These are phyloP conservation scores for Meganola albula DNA, from an alignment of 2,888 invertebrate genomes.

Conservation along the genomic window DNA sequence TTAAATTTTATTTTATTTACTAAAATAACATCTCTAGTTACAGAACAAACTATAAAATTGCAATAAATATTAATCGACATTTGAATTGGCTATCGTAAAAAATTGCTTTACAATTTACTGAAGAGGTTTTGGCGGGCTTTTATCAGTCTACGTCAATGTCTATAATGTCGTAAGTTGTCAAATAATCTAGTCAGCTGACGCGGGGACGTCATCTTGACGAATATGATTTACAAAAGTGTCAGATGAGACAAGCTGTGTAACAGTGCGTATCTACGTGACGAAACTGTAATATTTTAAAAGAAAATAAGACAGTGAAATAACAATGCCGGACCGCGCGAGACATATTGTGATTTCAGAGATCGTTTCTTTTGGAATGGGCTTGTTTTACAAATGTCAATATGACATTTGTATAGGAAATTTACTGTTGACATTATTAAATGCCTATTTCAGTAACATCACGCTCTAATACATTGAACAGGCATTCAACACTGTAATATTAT, in stretches of 20 bases:
- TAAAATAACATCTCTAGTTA: slow-evolving; percentile 59
- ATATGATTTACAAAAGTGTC: slow-evolving; percentile 31
- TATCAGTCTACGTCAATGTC: slow-evolving; percentile 31
- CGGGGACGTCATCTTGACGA: slow-evolving; percentile 24
- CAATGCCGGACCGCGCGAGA: too few species aligned
- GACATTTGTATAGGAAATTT: too few species aligned
- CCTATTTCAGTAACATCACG: too few species aligned
- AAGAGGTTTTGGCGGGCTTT: slow-evolving; percentile 26
- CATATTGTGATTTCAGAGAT: too few species aligned
- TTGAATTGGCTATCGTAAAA: slow-evolving; percentile 46
- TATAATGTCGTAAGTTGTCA: slow-evolving; percentile 24
- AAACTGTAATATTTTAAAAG: slow-evolving; percentile 9
- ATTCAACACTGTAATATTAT: too few species aligned
- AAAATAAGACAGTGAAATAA: too few species aligned
- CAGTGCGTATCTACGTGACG: slow-evolving; percentile 11
- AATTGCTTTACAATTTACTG: slow-evolving; percentile 32
- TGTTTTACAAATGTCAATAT: too few species aligned
- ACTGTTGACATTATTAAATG: too few species aligned
- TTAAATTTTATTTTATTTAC: slow-evolving; percentile 56
- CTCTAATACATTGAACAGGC: too few species aligned
- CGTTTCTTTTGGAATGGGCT: too few species aligned
- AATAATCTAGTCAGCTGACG: slow-evolving; percentile 10
- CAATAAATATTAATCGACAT: slow-evolving; percentile 51
- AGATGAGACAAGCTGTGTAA: slow-evolving; percentile 26
- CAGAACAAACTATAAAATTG: slow-evolving; percentile 46